A percentile compares a stretch with the other conserved stretches of the same genome.
Conservation (phyloP, 2,113 vertebrate species). For the Gobio gobio region DNA sequence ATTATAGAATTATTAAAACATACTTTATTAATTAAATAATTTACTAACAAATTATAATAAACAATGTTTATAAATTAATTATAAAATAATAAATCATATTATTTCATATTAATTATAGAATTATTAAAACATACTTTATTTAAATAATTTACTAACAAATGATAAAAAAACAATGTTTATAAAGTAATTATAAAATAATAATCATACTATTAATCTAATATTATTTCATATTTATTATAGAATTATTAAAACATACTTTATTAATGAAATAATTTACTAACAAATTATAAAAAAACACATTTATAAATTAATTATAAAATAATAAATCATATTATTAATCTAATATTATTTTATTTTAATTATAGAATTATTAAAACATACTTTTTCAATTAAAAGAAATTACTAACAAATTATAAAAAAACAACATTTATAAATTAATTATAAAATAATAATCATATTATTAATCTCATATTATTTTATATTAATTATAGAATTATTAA, state of each 20-base stretch:
- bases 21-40: neutral
- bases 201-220: too few species aligned
- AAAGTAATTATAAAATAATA: too few species aligned
- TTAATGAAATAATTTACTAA: neutral
- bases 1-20: neutral
- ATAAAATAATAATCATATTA: neutral
- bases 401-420: neutral
- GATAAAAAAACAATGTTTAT: too few species aligned
- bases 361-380: neutral
- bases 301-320: neutral
- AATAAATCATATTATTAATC: too few species aligned
- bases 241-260: neutral
- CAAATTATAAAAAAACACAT: too few species aligned
- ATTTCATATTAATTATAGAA: too few species aligned
- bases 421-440: too few species aligned
- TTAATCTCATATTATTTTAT: neutral
- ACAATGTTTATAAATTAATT: neutral
- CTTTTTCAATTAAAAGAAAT: neutral
- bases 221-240: neutral
- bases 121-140: too few species aligned
- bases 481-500: too few species aligned
- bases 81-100: neutral
- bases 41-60: too few species aligned
- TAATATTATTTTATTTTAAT: too few species aligned
- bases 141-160: too few species aligned